Evolutionary conservation across 2,888 invertebrate genomes (phyloP).

Genomic region (Gibbula magus): DNA sequence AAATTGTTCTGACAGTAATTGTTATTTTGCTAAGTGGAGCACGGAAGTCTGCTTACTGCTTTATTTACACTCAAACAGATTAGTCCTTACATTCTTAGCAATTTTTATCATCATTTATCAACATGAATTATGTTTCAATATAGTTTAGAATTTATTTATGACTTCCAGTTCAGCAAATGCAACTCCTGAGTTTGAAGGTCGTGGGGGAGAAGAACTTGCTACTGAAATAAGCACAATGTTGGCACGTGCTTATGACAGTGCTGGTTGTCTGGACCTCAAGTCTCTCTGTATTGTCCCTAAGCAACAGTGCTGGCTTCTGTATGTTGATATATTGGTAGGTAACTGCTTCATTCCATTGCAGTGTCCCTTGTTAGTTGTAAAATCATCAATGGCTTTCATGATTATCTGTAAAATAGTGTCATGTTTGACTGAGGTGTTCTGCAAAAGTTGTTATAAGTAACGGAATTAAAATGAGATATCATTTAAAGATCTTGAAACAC

Average conservation of each 20-base stretch:
- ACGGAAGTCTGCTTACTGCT: too few relatives aligned
- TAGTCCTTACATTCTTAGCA: neutral
- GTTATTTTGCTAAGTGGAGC: neutral
- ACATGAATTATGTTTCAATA: neutral
- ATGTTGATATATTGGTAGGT: constrained; percentile 90
- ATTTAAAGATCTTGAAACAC: too few relatives aligned
- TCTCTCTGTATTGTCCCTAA: constrained; percentile 88
- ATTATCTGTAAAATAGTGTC: too few relatives aligned
- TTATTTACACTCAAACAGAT: neutral
- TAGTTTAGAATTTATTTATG: neutral
- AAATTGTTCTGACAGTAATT: neutral
- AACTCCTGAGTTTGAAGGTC: constrained; percentile 95
- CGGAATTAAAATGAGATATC: too few relatives aligned
- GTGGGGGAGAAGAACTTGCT: constrained; percentile 94
- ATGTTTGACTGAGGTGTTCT: too few relatives aligned
- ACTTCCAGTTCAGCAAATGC: constrained; percentile 92
- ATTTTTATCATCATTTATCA: neutral
- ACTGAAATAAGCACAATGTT: constrained; percentile 88
- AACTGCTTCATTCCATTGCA: neutral
- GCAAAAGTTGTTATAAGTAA: too few relatives aligned
- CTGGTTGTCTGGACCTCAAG: constrained; percentile 85
- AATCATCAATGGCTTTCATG: too few relatives aligned
- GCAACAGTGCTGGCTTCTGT: constrained; percentile 95
- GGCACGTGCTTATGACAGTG: constrained; percentile 86
- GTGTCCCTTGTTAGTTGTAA: too few relatives aligned